Conservation (phyloP, 2,797 vertebrate genomes). For the Lepidocolaptes lacrymiger region DNA sequence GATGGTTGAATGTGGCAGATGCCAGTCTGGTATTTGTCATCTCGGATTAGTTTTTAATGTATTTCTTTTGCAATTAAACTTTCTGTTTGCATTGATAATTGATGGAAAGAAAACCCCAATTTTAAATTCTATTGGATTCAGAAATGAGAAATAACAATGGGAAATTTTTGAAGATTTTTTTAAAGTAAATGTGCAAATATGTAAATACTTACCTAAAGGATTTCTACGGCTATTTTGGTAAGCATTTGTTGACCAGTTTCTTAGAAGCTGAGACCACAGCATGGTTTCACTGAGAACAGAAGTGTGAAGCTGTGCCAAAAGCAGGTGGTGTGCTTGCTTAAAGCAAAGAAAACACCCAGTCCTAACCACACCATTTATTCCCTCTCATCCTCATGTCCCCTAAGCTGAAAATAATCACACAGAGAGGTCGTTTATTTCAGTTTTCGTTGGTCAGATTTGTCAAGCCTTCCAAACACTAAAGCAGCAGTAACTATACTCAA, state of each 20-base stretch:
- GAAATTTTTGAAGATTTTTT: neutral
- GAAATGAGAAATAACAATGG: neutral
- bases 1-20: neutral
- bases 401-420: neutral
- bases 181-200: neutral
- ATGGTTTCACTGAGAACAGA: neutral
- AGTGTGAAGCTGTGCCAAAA: neutral
- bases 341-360: neutral
- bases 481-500: neutral
- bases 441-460: neutral
- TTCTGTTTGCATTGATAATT: neutral
- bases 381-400: neutral
- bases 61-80: neutral
- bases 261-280: neutral
- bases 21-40: neutral
- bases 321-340: neutral
- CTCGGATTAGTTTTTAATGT: neutral
- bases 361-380: neutral
- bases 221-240: neutral
- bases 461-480: neutral
- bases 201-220: neutral
- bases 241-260: neutral
- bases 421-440: neutral
- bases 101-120: neutral
- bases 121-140: neutral